A percentile compares a stretch with the other conserved stretches of the same genome.
These are phyloP conservation scores for Brachionus paranguensis DNA, from an alignment of 1,140 invertebrate species.

Conservation along the genomic window DNA sequence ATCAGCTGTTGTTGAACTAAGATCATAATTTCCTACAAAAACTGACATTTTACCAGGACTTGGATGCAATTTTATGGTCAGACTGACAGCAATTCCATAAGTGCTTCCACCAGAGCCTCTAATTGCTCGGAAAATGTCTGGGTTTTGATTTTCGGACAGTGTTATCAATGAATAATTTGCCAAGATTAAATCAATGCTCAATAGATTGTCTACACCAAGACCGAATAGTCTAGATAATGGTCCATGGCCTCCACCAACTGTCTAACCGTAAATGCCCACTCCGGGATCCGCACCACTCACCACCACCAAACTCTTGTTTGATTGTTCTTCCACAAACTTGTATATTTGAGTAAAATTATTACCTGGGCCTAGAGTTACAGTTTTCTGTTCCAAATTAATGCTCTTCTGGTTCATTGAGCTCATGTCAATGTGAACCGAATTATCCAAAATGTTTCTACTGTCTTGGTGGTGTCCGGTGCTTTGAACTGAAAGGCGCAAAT, in stretches of 20 bases:
- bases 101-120: slow-evolving; percentile 46
- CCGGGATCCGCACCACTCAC: slow-evolving; percentile 43
- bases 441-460: neutral
- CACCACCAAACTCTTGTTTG: slow-evolving; percentile 41
- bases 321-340: slow-evolving; percentile 40
- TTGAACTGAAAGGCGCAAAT: neutral
- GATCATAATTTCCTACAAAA: neutral
- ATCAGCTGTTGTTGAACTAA: neutral
- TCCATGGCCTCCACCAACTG: slow-evolving; percentile 45
- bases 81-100: slow-evolving; percentile 43
- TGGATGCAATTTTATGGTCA: slow-evolving; percentile 43
- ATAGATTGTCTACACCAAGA: slow-evolving; percentile 45
- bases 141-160: neutral
- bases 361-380: neutral
- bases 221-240: slow-evolving; percentile 43
- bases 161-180: slow-evolving; percentile 41
- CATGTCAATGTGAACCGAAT: slow-evolving; percentile 20
- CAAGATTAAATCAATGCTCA: slow-evolving; percentile 43
- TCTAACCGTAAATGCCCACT: slow-evolving; percentile 44
- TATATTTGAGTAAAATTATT: neutral
- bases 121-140: slow-evolving; percentile 46
- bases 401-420: slow-evolving; percentile 1
- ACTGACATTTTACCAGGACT: neutral
- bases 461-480: neutral
- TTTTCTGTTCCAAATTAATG: neutral